phyloP scores from a whole-genome alignment of 2,888 invertebrate genomes.

The Koerneria pararmatus region DNA sequence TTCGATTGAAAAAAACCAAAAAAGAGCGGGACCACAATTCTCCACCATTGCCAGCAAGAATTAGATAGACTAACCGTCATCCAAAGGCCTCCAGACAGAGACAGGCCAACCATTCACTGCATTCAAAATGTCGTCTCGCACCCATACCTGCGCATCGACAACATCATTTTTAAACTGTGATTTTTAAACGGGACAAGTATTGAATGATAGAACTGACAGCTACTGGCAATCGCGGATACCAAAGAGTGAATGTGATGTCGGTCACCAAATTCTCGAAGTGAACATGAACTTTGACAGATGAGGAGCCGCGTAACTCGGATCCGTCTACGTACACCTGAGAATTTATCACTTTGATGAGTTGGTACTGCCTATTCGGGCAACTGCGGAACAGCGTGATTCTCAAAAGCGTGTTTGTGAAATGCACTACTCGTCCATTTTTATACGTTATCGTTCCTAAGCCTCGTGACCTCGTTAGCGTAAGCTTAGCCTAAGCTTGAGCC shows the following conservation, averaged over 20 bases:
- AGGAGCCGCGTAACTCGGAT: constrained; percentile 46
- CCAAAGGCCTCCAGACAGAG: constrained; percentile 43
- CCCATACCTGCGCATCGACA: constrained; percentile 37
- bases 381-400: neutral
- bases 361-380: neutral
- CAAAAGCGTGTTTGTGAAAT: neutral
- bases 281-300: constrained; percentile 42
- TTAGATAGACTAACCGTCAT: too few relatives aligned
- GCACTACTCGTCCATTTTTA: neutral
- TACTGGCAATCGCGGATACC: constrained; percentile 53
- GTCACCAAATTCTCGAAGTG: constrained; percentile 42
- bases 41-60: too few relatives aligned
- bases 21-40: too few relatives aligned
- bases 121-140: constrained; percentile 32
- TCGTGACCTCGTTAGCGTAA: too few relatives aligned
- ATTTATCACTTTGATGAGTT: neutral
- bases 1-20: too few relatives aligned
- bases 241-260: constrained; percentile 46
- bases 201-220: too few relatives aligned
- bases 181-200: too few relatives aligned
- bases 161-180: too few relatives aligned
- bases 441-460: neutral
- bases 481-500: too few relatives aligned
- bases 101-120: constrained; percentile 45
- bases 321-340: constrained; percentile 48